Conservation (phyloP, 2,888 invertebrate species). For the Daptonema setosum region DNA sequence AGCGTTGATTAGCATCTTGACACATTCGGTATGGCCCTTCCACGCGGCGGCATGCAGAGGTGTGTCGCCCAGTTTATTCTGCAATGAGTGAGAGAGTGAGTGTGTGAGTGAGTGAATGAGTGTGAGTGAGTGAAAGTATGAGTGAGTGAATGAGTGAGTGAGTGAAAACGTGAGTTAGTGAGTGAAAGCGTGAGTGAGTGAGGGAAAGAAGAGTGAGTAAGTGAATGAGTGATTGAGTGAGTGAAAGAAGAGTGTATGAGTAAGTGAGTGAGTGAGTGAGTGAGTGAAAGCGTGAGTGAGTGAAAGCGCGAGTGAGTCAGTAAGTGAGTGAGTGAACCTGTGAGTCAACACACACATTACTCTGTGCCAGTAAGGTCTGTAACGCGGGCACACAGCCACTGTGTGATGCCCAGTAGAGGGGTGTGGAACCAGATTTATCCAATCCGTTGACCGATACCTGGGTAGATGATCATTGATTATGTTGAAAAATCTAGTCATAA, state of each 20-base stretch:
- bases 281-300: too few species aligned
- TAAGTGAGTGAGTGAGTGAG: too few species aligned
- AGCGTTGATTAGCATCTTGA: constrained; percentile 33
- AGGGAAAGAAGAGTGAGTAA: too few species aligned
- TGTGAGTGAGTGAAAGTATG: too few species aligned
- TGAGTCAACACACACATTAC: constrained; percentile 32
- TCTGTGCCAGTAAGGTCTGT: constrained; percentile 33
- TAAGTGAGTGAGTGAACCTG: constrained; percentile 29
- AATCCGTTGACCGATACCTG: constrained; percentile 41
- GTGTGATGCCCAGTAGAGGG: constrained; percentile 44
- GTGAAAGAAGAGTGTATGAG: too few species aligned
- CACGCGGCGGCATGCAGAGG: constrained; percentile 42
- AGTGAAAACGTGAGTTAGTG: too few species aligned
- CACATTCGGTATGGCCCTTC: constrained; percentile 39
- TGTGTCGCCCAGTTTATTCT: constrained; percentile 47
- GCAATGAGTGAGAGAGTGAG: constrained; percentile 7
- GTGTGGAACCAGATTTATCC: constrained; percentile 43
- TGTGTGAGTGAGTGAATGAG: too few species aligned
- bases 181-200: too few species aligned
- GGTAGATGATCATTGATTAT: too few species aligned
- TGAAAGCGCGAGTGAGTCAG: too few species aligned
- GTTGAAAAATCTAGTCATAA: not conserved
- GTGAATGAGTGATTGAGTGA: too few species aligned
- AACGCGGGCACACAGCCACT: constrained; percentile 41
- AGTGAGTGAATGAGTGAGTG: too few species aligned